Percentiles rank a stretch among this genome's conserved stretches.
These are phyloP conservation scores for Bos javanicus DNA, from an alignment of 2,113 vertebrate species.

Conservation along the genomic window DNA sequence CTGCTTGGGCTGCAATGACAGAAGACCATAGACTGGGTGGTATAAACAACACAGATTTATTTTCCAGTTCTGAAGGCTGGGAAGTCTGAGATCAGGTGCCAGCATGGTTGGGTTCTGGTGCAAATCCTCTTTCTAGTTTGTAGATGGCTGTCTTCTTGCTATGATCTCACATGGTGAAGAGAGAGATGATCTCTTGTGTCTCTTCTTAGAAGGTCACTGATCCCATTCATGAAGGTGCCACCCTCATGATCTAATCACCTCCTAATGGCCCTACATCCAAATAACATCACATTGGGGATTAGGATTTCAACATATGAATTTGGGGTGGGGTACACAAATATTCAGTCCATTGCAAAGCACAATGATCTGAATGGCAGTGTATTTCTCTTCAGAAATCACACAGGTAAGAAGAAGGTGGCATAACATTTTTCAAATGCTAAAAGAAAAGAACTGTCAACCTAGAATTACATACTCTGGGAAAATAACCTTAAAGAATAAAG, in stretches of 20 bases:
- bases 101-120: not conserved
- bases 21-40: not conserved
- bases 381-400: slow-evolving; percentile 10
- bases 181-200: not conserved
- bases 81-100: not conserved
- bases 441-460: not conserved
- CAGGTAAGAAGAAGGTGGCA: not conserved
- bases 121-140: not conserved
- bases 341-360: not conserved
- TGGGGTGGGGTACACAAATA: not conserved
- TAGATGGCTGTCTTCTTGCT: not conserved
- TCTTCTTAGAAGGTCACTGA: not conserved
- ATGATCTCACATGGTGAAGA: not conserved
- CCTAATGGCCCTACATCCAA: not conserved
- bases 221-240: not conserved
- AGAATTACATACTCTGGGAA: not conserved
- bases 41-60: not conserved
- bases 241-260: not conserved
- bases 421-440: not conserved
- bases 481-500: not conserved
- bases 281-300: not conserved
- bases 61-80: not conserved
- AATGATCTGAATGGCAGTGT: not conserved
- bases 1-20: not conserved
- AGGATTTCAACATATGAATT: not conserved